Percentiles rank a stretch among this genome's conserved stretches.
These are phyloP conservation scores for Columba guinea DNA, from an alignment of 2,797 vertebrate species.

Conservation along the genomic window DNA sequence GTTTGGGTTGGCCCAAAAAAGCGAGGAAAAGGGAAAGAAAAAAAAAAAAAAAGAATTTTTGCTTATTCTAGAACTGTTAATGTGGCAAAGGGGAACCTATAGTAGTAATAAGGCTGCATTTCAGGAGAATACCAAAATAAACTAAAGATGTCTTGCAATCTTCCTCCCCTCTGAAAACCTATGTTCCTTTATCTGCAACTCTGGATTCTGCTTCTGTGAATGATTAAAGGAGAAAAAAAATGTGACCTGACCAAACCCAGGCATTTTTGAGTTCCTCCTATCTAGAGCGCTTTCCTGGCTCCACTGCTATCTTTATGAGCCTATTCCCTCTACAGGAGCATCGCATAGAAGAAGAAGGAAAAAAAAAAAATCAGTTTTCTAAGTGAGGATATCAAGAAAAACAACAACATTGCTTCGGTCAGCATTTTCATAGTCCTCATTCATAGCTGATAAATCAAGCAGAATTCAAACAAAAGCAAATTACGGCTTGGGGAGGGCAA, in stretches of 20 bases:
- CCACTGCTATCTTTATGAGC: constrained; percentile 53
- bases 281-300: constrained; percentile 22
- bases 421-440: constrained; percentile 30
- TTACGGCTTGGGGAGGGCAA: not conserved
- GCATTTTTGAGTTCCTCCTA: constrained; percentile 19
- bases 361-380: not conserved
- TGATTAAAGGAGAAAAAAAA: constrained; percentile 52
- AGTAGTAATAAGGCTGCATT: not conserved
- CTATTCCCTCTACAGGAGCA: not conserved
- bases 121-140: not conserved
- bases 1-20: not conserved
- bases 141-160: not conserved
- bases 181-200: not conserved
- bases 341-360: not conserved
- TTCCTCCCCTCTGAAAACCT: not conserved
- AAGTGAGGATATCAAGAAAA: constrained; percentile 24
- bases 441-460: not conserved
- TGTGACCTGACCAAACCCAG: constrained; percentile 35
- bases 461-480: constrained; percentile 31
- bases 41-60: not conserved
- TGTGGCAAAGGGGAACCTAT: not conserved
- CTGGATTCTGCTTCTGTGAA: constrained; percentile 28
- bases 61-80: not conserved
- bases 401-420: constrained; percentile 23
- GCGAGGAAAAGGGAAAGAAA: not conserved